Evolutionary conservation across 2,888 invertebrate species (phyloP).

Genomic region (Eubasilissa splendida): DNA sequence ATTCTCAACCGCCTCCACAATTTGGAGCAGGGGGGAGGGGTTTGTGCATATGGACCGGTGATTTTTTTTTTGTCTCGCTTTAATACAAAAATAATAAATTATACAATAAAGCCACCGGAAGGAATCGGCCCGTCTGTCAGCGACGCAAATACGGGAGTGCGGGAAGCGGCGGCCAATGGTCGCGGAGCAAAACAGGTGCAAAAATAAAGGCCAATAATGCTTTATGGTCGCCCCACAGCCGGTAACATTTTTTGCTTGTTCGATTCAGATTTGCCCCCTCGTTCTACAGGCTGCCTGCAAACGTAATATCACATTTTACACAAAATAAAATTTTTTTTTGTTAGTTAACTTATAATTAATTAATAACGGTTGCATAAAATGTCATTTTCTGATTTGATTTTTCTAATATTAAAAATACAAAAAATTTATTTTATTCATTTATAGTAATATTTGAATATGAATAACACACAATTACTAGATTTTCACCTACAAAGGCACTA

Average conservation of each 20-base stretch:
- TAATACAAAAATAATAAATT: background rate
- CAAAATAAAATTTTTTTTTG: too few species aligned
- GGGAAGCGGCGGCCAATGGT: background rate
- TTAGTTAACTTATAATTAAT: too few species aligned
- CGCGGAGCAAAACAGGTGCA: conserved; percentile 14
- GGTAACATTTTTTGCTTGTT: conserved; percentile 15
- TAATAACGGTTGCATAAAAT: too few species aligned
- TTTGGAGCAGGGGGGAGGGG: conserved; percentile 16
- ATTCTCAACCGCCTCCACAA: background rate
- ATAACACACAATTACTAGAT: too few species aligned
- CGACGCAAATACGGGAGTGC: conserved; percentile 1
- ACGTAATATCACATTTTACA: too few species aligned
- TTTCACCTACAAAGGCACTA: too few species aligned
- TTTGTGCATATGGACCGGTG: background rate
- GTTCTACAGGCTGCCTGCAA: background rate
- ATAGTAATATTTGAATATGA: too few species aligned
- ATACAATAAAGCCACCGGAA: conserved; percentile 14
- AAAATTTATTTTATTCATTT: too few species aligned
- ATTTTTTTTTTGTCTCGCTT: background rate
- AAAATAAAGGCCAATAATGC: conserved; percentile 19
- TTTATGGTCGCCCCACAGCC: background rate
- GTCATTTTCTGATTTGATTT: too few species aligned
- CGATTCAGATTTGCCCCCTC: conserved; percentile 10
- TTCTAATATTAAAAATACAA: too few species aligned
- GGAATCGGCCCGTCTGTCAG: conserved; percentile 5